phyloP scores from a whole-genome alignment of 2,797 vertebrate genomes.

The Pseudochromis fuscus region DNA sequence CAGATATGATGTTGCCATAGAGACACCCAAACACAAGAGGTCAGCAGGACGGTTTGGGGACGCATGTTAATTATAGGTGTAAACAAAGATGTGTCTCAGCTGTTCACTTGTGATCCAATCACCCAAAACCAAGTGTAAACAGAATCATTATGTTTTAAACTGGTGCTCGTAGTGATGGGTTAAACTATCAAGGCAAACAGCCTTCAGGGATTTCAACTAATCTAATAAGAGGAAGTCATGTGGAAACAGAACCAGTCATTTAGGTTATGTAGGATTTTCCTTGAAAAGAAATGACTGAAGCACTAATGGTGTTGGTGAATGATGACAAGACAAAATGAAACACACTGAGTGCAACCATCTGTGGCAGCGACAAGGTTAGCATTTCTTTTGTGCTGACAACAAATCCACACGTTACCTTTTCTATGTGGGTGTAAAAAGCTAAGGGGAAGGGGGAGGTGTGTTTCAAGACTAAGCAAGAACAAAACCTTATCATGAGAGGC shows the following conservation, averaged over 20 bases:
- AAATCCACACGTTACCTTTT: conserved; percentile 66
- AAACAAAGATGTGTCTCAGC: too few relatives aligned
- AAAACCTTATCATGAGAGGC: conserved; percentile 65
- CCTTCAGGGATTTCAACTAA: background rate
- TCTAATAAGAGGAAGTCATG: background rate
- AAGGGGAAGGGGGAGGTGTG: conserved; percentile 39
- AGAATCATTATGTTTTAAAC: too few relatives aligned
- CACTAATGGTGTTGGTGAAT: conserved; percentile 38
- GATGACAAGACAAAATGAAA: conserved; percentile 47
- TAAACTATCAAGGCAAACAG: background rate
- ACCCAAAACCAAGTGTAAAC: too few relatives aligned
- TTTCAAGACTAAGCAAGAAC: conserved; percentile 69
- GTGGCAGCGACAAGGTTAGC: conserved; percentile 90
- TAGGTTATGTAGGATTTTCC: conserved; percentile 3
- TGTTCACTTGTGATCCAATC: too few relatives aligned
- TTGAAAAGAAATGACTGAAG: conserved; percentile 33
- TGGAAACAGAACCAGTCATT: background rate
- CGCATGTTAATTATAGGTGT: too few relatives aligned
- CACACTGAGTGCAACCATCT: conserved; percentile 24
- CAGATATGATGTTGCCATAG: too few relatives aligned
- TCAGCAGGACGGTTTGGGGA: too few relatives aligned
- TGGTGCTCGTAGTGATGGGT: background rate
- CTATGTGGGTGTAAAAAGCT: conserved; percentile 64
- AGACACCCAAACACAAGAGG: too few relatives aligned
- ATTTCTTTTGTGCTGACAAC: conserved; percentile 79